Conservation (phyloP, 2,888 invertebrate species). For the Creontiades dilutus region DNA sequence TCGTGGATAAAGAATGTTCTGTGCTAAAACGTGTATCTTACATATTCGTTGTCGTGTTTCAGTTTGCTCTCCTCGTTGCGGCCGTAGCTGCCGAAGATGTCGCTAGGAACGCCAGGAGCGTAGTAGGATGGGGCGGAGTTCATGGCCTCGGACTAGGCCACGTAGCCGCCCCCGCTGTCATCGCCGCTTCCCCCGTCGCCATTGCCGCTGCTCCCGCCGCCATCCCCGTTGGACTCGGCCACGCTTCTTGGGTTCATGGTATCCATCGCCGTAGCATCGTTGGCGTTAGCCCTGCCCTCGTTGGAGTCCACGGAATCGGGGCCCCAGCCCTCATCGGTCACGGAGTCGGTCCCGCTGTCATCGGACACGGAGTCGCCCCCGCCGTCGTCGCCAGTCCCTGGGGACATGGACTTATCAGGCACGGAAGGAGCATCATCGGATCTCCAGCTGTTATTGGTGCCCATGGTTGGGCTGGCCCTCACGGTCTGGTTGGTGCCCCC, state of each 20-base stretch:
- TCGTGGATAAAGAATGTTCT: too few species aligned
- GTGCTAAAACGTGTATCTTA: too few species aligned
- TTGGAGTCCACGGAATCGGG: conserved; percentile 35
- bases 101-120: conserved; percentile 65
- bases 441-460: conserved; percentile 34
- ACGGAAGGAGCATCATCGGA: conserved; percentile 55
- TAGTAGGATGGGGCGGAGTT: conserved; percentile 47
- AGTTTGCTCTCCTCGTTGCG: conserved; percentile 67
- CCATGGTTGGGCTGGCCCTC: not conserved
- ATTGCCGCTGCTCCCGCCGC: conserved; percentile 9
- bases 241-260: conserved; percentile 49
- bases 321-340: not conserved
- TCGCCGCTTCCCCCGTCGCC: conserved; percentile 35
- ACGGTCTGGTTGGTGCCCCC: not conserved
- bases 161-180: conserved; percentile 47
- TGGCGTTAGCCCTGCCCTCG: not conserved
- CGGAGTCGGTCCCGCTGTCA: not conserved
- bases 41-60: not conserved
- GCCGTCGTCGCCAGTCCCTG: conserved; percentile 46
- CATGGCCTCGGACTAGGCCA: conserved; percentile 5
- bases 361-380: not conserved
- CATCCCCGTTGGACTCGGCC: not conserved
- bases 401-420: conserved; percentile 43
- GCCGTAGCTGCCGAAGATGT: conserved; percentile 67
- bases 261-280: conserved; percentile 61